phyloP scores from a whole-genome alignment of 2,113 vertebrate species.

The Anhinga anhinga region DNA sequence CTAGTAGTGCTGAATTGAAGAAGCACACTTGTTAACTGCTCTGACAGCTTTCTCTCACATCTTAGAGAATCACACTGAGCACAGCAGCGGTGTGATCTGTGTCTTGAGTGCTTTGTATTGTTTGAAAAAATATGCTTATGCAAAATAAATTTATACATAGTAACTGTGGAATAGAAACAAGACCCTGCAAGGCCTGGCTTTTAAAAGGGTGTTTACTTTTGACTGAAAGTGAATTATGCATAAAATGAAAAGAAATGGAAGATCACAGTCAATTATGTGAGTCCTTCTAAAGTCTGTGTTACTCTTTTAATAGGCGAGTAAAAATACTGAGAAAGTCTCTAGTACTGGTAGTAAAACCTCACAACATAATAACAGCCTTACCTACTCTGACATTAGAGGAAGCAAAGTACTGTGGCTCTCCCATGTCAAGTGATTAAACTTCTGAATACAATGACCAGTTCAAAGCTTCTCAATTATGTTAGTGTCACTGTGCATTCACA shows the following conservation, averaged over 20 bases:
- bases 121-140: not conserved
- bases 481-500: not conserved
- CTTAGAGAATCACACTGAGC: not conserved
- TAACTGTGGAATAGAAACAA: not conserved
- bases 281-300: not conserved
- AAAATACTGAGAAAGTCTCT: not conserved
- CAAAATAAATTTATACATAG: not conserved
- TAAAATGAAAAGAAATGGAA: not conserved
- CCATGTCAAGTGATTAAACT: not conserved
- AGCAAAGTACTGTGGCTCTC: not conserved
- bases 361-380: not conserved
- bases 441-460: not conserved
- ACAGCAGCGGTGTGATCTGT: not conserved
- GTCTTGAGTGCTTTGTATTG: not conserved
- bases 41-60: constrained; percentile 10
- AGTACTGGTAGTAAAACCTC: not conserved
- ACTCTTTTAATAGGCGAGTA: not conserved
- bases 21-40: not conserved
- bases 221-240: not conserved
- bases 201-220: not conserved
- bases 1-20: not conserved
- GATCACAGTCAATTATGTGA: not conserved
- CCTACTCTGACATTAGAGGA: not conserved
- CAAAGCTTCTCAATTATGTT: not conserved
- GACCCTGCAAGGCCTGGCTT: not conserved